Evolutionary conservation across 92 coral and sea anemone genomes (phyloP).

Genomic region (Chrysogorgia sp.): DNA sequence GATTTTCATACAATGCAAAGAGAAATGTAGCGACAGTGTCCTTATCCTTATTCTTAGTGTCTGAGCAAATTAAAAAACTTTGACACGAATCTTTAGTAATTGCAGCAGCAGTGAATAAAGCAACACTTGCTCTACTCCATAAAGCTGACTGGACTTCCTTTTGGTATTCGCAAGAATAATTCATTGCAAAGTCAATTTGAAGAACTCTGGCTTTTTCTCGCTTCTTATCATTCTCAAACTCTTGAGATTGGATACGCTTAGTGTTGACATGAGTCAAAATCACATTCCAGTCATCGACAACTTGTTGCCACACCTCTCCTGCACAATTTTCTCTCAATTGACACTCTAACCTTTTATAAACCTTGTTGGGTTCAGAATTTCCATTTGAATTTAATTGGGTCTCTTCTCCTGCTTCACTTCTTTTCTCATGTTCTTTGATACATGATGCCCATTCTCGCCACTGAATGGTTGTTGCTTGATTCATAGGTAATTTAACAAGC

Average conservation of each 20-base stretch:
- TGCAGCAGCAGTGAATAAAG: constrained; percentile 46
- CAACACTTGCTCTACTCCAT: constrained; percentile 57
- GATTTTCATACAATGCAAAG: constrained; percentile 40
- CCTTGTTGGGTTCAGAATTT: not conserved
- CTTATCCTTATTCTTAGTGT: constrained; percentile 51
- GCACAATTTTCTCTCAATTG: not conserved
- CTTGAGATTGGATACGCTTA: constrained; percentile 21
- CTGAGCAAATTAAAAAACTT: constrained; percentile 47
- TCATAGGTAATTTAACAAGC: constrained; percentile 31
- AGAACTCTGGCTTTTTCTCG: constrained; percentile 30
- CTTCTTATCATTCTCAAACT: constrained; percentile 23
- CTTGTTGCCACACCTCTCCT: constrained; percentile 29
- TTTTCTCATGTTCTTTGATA: constrained; percentile 12
- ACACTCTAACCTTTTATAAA: constrained; percentile 10
- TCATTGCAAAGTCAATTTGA: constrained; percentile 57
- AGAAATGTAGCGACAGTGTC: constrained; percentile 50
- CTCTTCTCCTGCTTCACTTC: not conserved
- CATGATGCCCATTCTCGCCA: constrained; percentile 44
- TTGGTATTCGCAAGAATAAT: constrained; percentile 55
- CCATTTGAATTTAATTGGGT: not conserved
- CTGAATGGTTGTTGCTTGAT: constrained; percentile 31
- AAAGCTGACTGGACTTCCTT: constrained; percentile 49
- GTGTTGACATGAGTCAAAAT: constrained; percentile 19
- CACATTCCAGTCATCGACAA: constrained; percentile 13
- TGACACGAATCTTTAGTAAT: constrained; percentile 23